These are phyloP conservation scores for Zele albiditarsus DNA, from an alignment of 2,888 invertebrate genomes.

Conservation along the genomic window DNA sequence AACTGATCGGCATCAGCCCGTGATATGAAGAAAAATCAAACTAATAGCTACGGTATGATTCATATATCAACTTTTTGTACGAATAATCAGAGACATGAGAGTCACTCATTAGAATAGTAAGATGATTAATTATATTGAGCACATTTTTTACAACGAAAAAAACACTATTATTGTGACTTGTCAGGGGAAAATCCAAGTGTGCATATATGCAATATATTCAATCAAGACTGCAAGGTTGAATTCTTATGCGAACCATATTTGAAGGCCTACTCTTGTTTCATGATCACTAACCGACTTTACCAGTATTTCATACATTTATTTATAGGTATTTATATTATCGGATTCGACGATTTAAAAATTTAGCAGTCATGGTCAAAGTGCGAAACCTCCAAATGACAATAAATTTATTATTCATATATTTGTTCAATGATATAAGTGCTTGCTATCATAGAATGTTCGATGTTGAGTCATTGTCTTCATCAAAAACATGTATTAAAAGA, in stretches of 20 bases:
- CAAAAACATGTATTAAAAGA: background rate
- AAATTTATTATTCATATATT: slow-evolving; percentile 23
- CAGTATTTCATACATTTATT: background rate
- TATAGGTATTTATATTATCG: background rate
- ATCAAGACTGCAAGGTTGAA: slow-evolving; percentile 14
- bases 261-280: slow-evolving; percentile 20
- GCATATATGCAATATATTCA: background rate
- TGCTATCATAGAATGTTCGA: background rate
- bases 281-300: background rate
- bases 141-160: background rate
- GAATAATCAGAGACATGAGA: background rate
- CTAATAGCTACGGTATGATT: slow-evolving; percentile 65
- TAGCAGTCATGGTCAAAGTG: slow-evolving; percentile 25
- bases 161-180: background rate
- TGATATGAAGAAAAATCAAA: slow-evolving; percentile 68
- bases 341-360: slow-evolving; percentile 20
- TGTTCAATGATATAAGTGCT: background rate
- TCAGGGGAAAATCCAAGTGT: background rate
- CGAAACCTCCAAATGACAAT: slow-evolving; percentile 14
- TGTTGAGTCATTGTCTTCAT: background rate
- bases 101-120: background rate
- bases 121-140: background rate
- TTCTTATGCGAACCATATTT: background rate
- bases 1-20: slow-evolving; percentile 50
- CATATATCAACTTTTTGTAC: slow-evolving; percentile 29